These are phyloP conservation scores for Pelodiscus sinensis DNA, from an alignment of 2,113 vertebrate genomes.

Conservation along the genomic window DNA sequence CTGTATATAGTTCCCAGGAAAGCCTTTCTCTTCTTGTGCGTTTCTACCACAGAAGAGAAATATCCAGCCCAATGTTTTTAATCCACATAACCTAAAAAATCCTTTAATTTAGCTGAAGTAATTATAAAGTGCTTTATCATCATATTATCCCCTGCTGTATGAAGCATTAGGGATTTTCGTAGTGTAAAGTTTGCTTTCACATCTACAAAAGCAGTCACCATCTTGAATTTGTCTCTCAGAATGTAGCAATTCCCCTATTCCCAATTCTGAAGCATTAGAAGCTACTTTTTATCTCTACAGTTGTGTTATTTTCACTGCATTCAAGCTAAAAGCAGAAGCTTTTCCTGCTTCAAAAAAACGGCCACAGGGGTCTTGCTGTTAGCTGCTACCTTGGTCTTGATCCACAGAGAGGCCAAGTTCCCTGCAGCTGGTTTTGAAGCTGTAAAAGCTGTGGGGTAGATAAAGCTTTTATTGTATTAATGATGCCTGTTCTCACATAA, in stretches of 20 bases:
- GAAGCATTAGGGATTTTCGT: neutral
- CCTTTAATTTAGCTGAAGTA: neutral
- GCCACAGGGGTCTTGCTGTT: neutral
- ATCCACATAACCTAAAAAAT: neutral
- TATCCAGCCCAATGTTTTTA: neutral
- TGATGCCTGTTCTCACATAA: neutral
- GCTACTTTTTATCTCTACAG: neutral
- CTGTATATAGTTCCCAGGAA: fast-evolving
- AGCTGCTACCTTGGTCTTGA: neutral
- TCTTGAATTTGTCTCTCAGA: neutral
- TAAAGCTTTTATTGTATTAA: neutral
- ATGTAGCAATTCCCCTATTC: neutral
- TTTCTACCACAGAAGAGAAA: neutral
- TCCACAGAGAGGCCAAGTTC: fast-evolving
- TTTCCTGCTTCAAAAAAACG: neutral
- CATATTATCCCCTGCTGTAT: neutral
- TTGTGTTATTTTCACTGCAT: neutral
- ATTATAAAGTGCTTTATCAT: neutral
- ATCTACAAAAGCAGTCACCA: neutral
- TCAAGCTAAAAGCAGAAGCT: neutral
- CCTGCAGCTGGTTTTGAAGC: neutral
- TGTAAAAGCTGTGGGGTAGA: fast-evolving
- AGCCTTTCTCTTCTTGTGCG: neutral
- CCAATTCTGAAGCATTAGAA: conserved; percentile 3
- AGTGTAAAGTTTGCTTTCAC: neutral